Evolutionary conservation across 2,113 vertebrate species (phyloP).

Genomic region (Corythornis madagascariensis): DNA sequence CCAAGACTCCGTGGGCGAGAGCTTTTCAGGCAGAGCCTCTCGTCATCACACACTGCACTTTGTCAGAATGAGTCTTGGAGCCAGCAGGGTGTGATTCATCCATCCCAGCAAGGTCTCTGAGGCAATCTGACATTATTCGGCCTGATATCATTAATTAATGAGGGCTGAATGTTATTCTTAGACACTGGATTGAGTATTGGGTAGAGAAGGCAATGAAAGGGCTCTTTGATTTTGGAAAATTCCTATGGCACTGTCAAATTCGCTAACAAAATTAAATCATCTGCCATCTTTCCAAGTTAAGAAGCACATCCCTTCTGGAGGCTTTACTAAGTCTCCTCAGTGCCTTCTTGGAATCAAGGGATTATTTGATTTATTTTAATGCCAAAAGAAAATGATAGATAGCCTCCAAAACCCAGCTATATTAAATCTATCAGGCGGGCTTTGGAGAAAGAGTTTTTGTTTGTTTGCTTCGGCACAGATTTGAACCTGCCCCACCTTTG

Average conservation of each 20-base stretch:
- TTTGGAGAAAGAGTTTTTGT: neutral
- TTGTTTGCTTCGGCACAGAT: neutral
- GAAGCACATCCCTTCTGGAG: slow-evolving; percentile 49
- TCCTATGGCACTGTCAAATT: slow-evolving; percentile 58
- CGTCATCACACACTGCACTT: neutral
- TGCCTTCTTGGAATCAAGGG: slow-evolving; percentile 38
- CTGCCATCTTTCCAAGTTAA: slow-evolving; percentile 58
- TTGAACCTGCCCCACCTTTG: neutral
- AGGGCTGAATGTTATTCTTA: slow-evolving; percentile 66
- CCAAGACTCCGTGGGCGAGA: neutral
- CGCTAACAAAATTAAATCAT: slow-evolving; percentile 54
- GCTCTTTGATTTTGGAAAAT: slow-evolving; percentile 68
- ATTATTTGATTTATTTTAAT: slow-evolving; percentile 34
- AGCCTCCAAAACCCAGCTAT: neutral
- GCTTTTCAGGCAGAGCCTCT: slow-evolving; percentile 23
- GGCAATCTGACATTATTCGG: slow-evolving; percentile 66
- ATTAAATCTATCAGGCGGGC: neutral
- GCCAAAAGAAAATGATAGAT: neutral
- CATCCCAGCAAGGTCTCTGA: slow-evolving; percentile 33
- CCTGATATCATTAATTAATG: slow-evolving; percentile 72
- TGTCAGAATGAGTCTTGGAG: slow-evolving; percentile 49
- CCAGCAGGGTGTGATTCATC: slow-evolving; percentile 43
- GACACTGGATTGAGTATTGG: slow-evolving; percentile 36
- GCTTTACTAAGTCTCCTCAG: slow-evolving; percentile 31
- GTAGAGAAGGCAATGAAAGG: slow-evolving; percentile 62